Base-by-base conservation (phyloP, 2,113 vertebrate genomes). In the Salminus brasiliensis region DNA sequence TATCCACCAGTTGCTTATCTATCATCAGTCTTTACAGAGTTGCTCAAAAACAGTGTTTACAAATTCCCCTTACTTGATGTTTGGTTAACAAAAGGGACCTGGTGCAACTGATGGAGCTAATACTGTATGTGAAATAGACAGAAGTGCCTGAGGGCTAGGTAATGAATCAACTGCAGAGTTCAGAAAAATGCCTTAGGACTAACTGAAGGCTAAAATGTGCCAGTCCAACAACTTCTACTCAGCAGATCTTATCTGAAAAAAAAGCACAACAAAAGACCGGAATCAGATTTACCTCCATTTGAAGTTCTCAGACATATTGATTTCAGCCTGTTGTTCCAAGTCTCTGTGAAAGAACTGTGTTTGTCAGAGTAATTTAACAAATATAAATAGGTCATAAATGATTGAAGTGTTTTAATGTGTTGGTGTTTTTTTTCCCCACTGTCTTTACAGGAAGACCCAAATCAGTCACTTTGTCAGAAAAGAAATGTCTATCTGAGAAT, bases 381-480 rank as follows among this genome's bases (percentile, higher is more conserved):
- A 62, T 72, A n/a, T 18, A 79, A 75, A 83, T 65, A 67, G 25
- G 67, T 67, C 43, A 63, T 27, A 52, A 11, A 30, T 79, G 13
- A 59, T 27, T 29, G 8, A 30, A 47, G 15, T 21, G 15, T 60
- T 53, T n/a, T 45, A 57, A 47, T 70, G 27, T 52, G 29, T 62
- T 75, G 49, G 12, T 45, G n/a, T 77, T 60, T 59, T 74, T 45
- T 72, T 72, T 69, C 39, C 45, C 41, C 25, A 65, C 43, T 72
- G 30, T 60, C 87, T 88, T 91, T 0, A 0, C 88, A 95, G 96
- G 96, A 87, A 95, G 95, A 86, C 93, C 92, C 0, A 85, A 93
- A 77, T 93, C 94, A 79, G 87, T 94, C 81, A 90, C 92, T 76
- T 88, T 94, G 0, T 93, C 91, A 73, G 76, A 92, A 83, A 95